A percentile compares a stretch with the other conserved stretches of the same genome.
phyloP scores from a whole-genome alignment of 2,113 vertebrate species.

The Colossoma macropomum region DNA sequence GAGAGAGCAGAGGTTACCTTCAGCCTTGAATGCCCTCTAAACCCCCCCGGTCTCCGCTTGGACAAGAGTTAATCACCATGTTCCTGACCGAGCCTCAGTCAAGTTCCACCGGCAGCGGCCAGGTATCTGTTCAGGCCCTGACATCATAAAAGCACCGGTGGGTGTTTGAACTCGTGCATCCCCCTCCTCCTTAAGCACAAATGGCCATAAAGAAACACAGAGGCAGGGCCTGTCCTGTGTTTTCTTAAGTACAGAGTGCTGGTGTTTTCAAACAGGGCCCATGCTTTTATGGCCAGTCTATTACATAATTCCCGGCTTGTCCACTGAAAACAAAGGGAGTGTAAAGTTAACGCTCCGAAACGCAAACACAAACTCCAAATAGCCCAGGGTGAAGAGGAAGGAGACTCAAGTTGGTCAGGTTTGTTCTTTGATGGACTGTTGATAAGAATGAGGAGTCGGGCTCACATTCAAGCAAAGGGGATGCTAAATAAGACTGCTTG shows the following conservation, averaged over 20 bases:
- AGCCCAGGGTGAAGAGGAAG: constrained; percentile 50
- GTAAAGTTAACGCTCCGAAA: constrained; percentile 80
- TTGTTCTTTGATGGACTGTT: constrained; percentile 55
- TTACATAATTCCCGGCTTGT: constrained; percentile 75
- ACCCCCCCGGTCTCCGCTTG: constrained; percentile 58
- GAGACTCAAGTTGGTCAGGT: constrained; percentile 42
- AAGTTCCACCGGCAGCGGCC: constrained; percentile 52
- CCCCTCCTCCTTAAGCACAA: constrained; percentile 52
- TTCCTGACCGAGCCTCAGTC: constrained; percentile 20
- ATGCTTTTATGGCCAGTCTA: constrained; percentile 71
- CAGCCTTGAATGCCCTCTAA: constrained; percentile 46
- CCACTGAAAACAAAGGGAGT: constrained; percentile 74
- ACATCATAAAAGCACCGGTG: constrained; percentile 73
- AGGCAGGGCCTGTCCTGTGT: constrained; percentile 62
- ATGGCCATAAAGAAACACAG: constrained; percentile 67
- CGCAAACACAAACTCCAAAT: constrained; percentile 69
- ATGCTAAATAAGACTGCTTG: background rate
- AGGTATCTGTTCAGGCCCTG: constrained; percentile 66
- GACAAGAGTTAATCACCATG: constrained; percentile 51
- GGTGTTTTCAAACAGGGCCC: constrained; percentile 66
- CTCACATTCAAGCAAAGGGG: background rate
- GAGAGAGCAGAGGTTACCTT: constrained; percentile 60
- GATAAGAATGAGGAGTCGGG: constrained; percentile 44
- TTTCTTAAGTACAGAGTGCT: constrained; percentile 69
- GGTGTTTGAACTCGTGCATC: constrained; percentile 66